Evolutionary conservation across 2,888 invertebrate genomes (phyloP).

Genomic region (Nycteola revayana): DNA sequence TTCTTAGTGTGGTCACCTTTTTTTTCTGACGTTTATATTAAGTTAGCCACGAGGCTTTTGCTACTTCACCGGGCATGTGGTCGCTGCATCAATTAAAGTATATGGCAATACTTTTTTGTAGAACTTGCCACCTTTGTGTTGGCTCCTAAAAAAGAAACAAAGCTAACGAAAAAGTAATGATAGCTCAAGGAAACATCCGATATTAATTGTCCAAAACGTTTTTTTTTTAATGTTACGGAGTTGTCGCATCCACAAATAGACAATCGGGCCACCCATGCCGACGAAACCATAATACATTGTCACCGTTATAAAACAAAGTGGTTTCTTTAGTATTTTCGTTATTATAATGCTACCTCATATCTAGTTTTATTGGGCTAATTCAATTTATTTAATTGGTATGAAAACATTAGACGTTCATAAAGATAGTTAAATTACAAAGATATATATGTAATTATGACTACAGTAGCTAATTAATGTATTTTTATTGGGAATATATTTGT

Average conservation of each 20-base stretch:
- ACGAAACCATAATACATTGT: slow-evolving; percentile 37
- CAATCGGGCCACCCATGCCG: slow-evolving; percentile 63
- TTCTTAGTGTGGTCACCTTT: no score
- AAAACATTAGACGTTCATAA: slow-evolving; percentile 29
- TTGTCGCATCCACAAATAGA: slow-evolving; percentile 66
- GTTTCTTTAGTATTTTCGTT: slow-evolving; percentile 53
- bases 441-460: no score
- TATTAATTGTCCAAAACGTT: slow-evolving; percentile 76
- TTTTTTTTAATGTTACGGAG: slow-evolving; percentile 61
- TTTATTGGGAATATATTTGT: no score
- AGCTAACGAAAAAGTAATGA: slow-evolving; percentile 44
- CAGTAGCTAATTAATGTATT: no score
- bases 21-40: no score
- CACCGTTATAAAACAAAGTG: slow-evolving; percentile 60
- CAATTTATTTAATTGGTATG: slow-evolving; percentile 43
- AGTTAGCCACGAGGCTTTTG: no score
- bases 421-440: no score
- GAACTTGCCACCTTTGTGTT: no score
- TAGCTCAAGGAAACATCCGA: slow-evolving; percentile 59
- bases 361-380: slow-evolving; percentile 35
- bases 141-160: no score
- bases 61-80: no score
- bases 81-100: no score
- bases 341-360: slow-evolving; percentile 51
- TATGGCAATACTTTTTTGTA: no score